Base-by-base conservation (phyloP, 2,888 invertebrate genomes). In the Dryocosmus kuriphilus region DNA sequence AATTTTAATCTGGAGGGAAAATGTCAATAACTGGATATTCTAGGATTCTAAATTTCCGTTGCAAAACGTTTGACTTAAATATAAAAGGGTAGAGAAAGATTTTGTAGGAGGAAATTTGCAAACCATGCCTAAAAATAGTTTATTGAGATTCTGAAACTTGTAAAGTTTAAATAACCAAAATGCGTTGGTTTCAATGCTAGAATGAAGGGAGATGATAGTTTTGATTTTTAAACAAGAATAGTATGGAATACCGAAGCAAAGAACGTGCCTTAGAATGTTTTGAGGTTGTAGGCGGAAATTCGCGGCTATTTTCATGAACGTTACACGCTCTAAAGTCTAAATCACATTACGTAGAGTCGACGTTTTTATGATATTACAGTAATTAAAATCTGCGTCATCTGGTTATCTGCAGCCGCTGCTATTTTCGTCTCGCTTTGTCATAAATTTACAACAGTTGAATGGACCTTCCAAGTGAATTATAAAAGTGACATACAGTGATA, bases 331-430 rank as follows among this genome's bases (percentile, higher is more conserved):
- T 73, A 41, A 74, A 57, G 6, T 57, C 30, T 73, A 41, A 74
- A 57, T 60, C 38, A 60, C n/a, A 8, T 61, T 22, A 57, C 24
- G 22, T 60, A 22, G 35, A 74, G 57, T 22, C 22, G 74, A 74
- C 24, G 51, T 38, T 80, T 80, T 78, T 67, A 78, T 77, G 55
- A 76, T 61, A 78, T 77, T 73, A 63, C 75, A 24, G 63, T 65
- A 79, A 80, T 79, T 80, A 79, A 80, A 80, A 80, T 65, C 46
- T 38, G 67, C 57, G 73, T 63, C 75, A 75, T 79, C 77, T 60
- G 60, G 75, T 79, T 77, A 77, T 55, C 71, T 32, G 27, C 75
- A 65, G 65, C 35, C 32, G 1, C 16, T 22, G 14, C 22, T 46
- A 65, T 60, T 60, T 60, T 27, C 22, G 3, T 60, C 5, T 27